A percentile compares a stretch with the other conserved stretches of the same genome.
Conservation (phyloP, 2,113 vertebrate species). For the Nothobranchius furzeri region DNA sequence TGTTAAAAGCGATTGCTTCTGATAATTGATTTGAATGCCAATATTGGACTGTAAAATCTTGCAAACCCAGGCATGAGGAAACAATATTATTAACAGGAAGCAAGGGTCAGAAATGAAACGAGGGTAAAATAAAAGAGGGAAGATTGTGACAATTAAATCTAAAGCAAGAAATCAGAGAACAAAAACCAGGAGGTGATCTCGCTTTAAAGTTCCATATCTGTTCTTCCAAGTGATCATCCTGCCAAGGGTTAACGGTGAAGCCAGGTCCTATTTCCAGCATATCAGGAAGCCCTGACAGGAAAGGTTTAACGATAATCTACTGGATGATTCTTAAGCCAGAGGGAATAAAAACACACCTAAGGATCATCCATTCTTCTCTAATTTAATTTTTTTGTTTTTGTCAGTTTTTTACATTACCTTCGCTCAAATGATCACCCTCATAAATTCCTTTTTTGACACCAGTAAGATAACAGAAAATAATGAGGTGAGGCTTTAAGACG, state of each 20-base stretch:
- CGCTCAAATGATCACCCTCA: constrained; percentile 1
- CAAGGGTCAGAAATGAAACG: no score
- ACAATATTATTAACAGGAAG: no score
- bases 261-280: no score
- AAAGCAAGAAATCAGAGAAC: background rate
- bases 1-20: no score
- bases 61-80: no score
- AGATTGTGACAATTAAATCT: no score
- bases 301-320: background rate
- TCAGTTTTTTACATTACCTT: constrained; percentile 1
- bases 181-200: background rate
- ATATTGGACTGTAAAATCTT: no score
- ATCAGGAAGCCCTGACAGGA: background rate
- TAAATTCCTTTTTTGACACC: constrained; percentile 37
- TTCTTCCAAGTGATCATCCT: background rate
- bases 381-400: background rate
- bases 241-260: background rate
- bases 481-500: constrained; percentile 9
- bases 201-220: background rate
- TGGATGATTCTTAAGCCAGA: background rate
- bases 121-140: no score
- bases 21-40: no score
- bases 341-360: constrained; percentile 16
- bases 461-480: constrained; percentile 21
- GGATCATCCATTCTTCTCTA: background rate